Conservation (phyloP, 2,113 vertebrate species). For the Sarotherodon lohbergeri region DNA sequence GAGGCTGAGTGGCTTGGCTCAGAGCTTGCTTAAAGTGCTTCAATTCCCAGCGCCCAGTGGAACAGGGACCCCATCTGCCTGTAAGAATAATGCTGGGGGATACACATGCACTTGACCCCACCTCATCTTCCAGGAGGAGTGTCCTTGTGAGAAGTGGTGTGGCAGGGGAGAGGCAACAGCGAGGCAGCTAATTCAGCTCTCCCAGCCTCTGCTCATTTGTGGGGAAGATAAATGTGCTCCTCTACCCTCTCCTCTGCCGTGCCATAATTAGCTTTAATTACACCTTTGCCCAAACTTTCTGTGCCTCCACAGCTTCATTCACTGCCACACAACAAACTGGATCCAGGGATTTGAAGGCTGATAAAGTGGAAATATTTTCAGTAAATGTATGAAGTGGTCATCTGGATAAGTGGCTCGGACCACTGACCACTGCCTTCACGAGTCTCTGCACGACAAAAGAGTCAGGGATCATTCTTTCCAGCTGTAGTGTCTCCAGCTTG, state of each 20-base stretch:
- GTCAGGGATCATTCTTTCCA: not conserved
- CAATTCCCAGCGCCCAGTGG: conserved; percentile 4
- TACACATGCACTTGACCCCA: conserved; percentile 55
- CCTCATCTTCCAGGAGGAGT: conserved; percentile 43
- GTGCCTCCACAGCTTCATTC: conserved; percentile 8
- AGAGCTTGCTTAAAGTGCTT: conserved; percentile 29
- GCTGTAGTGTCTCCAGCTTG: not conserved
- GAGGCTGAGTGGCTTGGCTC: conserved; percentile 27
- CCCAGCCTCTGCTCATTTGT: conserved; percentile 44
- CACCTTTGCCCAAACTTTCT: conserved; percentile 39
- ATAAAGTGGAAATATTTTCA: not conserved
- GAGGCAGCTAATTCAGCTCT: conserved; percentile 40
- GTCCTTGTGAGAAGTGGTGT: conserved; percentile 57
- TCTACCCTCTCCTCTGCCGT: conserved; percentile 22
- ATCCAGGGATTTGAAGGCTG: not conserved
- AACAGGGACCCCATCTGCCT: conserved; percentile 15
- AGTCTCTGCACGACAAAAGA: not conserved
- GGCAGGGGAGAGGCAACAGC: conserved; percentile 18
- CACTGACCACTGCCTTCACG: not conserved
- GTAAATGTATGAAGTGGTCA: accelerated
- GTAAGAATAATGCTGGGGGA: conserved; percentile 39
- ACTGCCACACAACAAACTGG: not conserved
- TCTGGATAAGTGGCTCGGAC: not conserved
- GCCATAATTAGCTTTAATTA: conserved; percentile 62
- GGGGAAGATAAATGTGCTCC: conserved; percentile 37